Conservation (phyloP, 2,888 invertebrate species). For the Xestia xanthographa region DNA sequence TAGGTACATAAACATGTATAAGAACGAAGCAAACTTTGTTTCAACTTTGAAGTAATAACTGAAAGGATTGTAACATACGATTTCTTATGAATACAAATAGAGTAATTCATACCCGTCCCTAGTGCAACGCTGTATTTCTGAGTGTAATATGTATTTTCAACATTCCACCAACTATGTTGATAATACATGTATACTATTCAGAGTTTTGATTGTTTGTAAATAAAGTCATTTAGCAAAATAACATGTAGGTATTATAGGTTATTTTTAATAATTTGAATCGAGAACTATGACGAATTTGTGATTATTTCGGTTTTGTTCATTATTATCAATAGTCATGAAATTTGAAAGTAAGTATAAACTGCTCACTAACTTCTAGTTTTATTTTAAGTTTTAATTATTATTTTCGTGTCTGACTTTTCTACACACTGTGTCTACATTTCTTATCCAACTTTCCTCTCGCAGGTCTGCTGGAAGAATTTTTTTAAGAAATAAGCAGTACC, state of each 20-base stretch:
- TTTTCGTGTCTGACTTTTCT: too few species aligned
- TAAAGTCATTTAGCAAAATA: neutral
- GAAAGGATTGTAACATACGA: slow-evolving; percentile 47
- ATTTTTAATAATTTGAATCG: slow-evolving; percentile 8
- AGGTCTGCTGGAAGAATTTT: too few species aligned
- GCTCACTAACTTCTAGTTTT: too few species aligned
- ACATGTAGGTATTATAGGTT: neutral
- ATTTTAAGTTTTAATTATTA: too few species aligned
- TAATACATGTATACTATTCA: slow-evolving; percentile 22
- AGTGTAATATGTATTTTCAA: slow-evolving; percentile 33
- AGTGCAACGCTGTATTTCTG: slow-evolving; percentile 48
- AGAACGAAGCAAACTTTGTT: slow-evolving; percentile 31
- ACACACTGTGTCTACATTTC: too few species aligned
- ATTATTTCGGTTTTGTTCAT: neutral
- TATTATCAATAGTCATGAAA: neutral
- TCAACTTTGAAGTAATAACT: slow-evolving; percentile 49
- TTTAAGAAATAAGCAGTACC: too few species aligned
- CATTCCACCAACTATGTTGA: slow-evolving; percentile 22
- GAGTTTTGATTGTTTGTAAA: slow-evolving; percentile 31
- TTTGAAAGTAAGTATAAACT: neutral
- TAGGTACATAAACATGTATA: neutral
- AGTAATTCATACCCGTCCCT: slow-evolving; percentile 46
- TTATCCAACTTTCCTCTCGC: too few species aligned
- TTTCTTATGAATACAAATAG: slow-evolving; percentile 62
- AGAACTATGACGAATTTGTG: neutral